phyloP scores from a whole-genome alignment of 2,797 vertebrate genomes.

The Danio choprae region DNA sequence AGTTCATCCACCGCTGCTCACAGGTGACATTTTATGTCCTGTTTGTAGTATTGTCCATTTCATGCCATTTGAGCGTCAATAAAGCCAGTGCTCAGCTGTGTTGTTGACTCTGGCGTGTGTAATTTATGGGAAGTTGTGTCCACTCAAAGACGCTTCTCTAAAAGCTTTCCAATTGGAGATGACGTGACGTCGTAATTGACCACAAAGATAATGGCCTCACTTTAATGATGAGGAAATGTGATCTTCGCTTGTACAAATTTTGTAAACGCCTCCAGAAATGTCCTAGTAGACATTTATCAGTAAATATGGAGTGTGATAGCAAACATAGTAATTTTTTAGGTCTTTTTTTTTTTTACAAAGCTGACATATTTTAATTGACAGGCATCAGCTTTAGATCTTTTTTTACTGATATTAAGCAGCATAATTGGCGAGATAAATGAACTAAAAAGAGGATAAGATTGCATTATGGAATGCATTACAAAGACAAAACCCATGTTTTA shows the following conservation, averaged over 20 bases:
- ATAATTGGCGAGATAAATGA: not conserved
- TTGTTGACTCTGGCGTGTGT: not conserved
- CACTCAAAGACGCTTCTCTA: constrained; percentile 53
- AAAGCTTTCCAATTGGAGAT: constrained; percentile 49
- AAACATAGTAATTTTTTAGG: not conserved
- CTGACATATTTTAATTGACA: not conserved
- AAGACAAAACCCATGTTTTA: no score
- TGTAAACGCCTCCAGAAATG: constrained; percentile 13
- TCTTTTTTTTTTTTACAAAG: not conserved
- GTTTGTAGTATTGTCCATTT: constrained; percentile 12
- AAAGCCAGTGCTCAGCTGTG: not conserved
- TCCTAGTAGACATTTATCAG: not conserved
- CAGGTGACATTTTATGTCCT: not conserved
- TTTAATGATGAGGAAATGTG: constrained; percentile 66
- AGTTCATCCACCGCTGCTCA: not conserved
- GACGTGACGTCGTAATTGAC: constrained; percentile 62
- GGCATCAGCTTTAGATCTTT: not conserved
- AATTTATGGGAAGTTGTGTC: constrained; percentile 48
- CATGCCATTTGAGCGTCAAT: not conserved
- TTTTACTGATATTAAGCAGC: not conserved
- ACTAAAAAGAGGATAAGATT: no score
- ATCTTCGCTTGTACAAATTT: constrained; percentile 18
- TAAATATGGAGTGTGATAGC: not conserved
- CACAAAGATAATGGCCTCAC: constrained; percentile 79
- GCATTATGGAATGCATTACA: no score